phyloP scores from a whole-genome alignment of 2,888 invertebrate genomes.

The Cosmorhoe ocellata region DNA sequence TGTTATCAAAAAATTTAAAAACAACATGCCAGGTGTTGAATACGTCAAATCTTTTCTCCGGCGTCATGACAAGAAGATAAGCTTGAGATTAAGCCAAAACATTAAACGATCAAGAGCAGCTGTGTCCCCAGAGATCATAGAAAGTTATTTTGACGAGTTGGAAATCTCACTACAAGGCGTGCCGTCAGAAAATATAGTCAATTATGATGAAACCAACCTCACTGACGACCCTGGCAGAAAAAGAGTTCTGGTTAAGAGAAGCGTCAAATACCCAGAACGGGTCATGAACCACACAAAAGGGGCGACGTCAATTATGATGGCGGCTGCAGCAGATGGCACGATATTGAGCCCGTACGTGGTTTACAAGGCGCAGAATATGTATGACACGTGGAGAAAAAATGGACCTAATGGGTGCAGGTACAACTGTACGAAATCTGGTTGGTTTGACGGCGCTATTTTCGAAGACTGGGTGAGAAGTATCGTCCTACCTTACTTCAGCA shows the following conservation, averaged over 20 bases:
- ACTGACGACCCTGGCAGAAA: constrained; percentile 1
- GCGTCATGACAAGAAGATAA: neutral
- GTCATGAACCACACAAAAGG: constrained; percentile 1
- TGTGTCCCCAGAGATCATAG: neutral
- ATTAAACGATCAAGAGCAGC: neutral
- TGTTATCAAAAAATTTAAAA: neutral
- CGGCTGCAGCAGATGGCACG: neutral
- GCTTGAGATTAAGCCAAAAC: neutral
- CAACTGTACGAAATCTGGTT: neutral
- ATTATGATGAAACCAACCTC: constrained; percentile 3
- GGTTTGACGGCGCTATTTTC: neutral
- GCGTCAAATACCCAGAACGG: neutral
- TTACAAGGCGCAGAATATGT: neutral
- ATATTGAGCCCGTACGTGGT: constrained; percentile 37
- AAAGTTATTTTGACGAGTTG: constrained; percentile 2
- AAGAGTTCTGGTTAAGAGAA: neutral
- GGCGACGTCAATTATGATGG: neutral
- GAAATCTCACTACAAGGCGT: neutral
- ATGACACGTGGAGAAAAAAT: constrained; percentile 3
- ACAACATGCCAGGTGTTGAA: neutral
- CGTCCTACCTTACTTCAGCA: neutral
- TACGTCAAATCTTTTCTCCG: too few species aligned
- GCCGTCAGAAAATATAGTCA: neutral
- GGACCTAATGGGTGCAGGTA: neutral
- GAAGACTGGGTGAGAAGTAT: constrained; percentile 6